Base-by-base conservation (phyloP, 2,888 invertebrate genomes). In the Petrolisthes cinctipes region DNA sequence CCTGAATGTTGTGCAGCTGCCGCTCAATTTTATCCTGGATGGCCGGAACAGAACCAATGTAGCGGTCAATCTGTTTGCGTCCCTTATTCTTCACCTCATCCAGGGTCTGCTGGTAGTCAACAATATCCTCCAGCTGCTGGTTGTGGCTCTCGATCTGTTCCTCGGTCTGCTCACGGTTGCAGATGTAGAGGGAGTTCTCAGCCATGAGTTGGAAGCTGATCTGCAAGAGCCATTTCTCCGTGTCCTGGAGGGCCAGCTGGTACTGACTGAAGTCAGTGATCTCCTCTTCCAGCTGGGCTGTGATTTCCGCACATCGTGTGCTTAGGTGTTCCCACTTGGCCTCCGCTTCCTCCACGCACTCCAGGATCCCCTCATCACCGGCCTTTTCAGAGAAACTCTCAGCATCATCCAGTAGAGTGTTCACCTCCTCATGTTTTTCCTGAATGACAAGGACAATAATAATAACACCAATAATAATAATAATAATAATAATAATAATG, bases 151-250 rank as follows among this genome's bases (percentile, higher is more conserved):
- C 95, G 71, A 98, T 95, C 93, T 98, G 98, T 91, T 97, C 96
- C 92, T 96, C 95, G 0, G 98, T 98, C 93, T 98, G 97, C 91
- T 97, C 96, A 87, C 97, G 95, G 92, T 97, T 97, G 5, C 96
- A 96, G 89, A 98, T 98, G 92, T 97, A 97, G 37, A 98, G 94
- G 0, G 98, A 97, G 92, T 98, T 98, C 92, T 98, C 98, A 0
- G 97, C 97, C 98, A 98, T 98, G 0, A 98, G 94, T 92, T 97
- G 97, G 95, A 98, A 98, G 1, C 98, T 98, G 83, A 97, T 96
- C 93, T 98, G 98, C 53, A 98, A 93, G 80, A 98, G 93, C 98
- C 98, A 99, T 92, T 98, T 98, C 93, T 98, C 98, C 0, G 96
- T 97, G 91, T 98, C 98, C 93, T 98, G 98, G 53, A 98, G 93